Base-by-base conservation (phyloP, 2,888 invertebrate species). In the Lobophora halterata region DNA sequence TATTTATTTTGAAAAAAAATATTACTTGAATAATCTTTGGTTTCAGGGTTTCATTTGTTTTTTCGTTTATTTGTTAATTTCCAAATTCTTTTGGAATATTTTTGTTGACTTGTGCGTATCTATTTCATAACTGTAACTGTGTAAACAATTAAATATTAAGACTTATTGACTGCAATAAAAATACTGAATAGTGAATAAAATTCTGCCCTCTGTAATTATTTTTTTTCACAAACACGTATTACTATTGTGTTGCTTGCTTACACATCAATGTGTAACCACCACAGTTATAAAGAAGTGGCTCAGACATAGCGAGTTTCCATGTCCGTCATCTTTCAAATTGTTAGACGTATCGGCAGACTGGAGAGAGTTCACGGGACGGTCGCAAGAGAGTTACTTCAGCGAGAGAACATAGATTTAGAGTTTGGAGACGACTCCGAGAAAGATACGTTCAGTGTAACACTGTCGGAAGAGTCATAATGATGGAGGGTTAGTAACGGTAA, bases 391-490 rank as follows among this genome's bases (percentile, higher is more conserved):
- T 16, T 9, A 30, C 30, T 7, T 21, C 21, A 14, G 24, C 16
- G 17, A 24, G 11, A 17, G 11, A 24, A n/a, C 7, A 32, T 17
- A 7, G 31, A 21, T 9, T 30, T 21, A 30, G 12, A 20, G 29
- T 12, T 11, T n/a, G 11, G 18, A 20, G 30, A 13, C 14, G 9
- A 16, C 13, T 14, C n/a, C 5, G 30, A 23, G 13, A 30, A 21
- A 30, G 30, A 20, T 30, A 30, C 14, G 20, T 9, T 21, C 30
- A 31, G 23, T 23, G 21, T 24, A 24, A 17, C 23, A 17, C 12
- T 32, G 16, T 17, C 3, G 18, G 11, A n/a, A 28, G 18, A 18
- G 18, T n/a, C 18, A 28, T 28, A n/a, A 28, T 18, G 27, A 6
- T 28, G 27, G 18, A 28, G 6, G 18, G 17, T 28, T 18, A 28